Evolutionary conservation across 2,888 invertebrate genomes (phyloP).

Genomic region (Pediacus dermestoides): DNA sequence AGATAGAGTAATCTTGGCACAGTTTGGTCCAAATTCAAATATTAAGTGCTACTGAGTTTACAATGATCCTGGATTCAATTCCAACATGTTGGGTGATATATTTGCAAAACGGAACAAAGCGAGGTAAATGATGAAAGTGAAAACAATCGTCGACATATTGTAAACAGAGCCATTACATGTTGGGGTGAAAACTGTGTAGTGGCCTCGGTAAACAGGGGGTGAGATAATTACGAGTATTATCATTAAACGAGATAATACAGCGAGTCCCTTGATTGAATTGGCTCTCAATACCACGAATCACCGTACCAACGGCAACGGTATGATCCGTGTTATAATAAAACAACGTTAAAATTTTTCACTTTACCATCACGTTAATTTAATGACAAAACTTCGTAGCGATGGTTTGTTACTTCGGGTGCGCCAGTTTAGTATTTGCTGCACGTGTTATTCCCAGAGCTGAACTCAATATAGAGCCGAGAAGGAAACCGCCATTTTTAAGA

Average conservation of each 20-base stretch:
- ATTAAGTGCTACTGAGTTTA: too few relatives aligned
- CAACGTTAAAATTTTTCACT: too few relatives aligned
- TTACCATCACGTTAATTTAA: too few relatives aligned
- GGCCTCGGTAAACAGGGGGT: constrained; percentile 2
- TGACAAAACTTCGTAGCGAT: too few relatives aligned
- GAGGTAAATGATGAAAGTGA: too few relatives aligned
- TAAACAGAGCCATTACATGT: constrained; percentile 7
- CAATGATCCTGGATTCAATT: too few relatives aligned
- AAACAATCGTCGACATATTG: constrained; percentile 9
- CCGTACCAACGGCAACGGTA: too few relatives aligned
- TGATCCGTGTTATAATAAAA: too few relatives aligned
- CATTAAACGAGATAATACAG: constrained; percentile 9
- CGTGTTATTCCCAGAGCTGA: constrained; percentile 16
- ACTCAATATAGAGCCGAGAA: constrained; percentile 19
- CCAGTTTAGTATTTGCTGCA: constrained; percentile 14
- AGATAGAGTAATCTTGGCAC: too few relatives aligned
- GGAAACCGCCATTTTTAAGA: constrained; percentile 26
- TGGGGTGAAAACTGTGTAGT: constrained; percentile 6
- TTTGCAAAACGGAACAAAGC: too few relatives aligned
- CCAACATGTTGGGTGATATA: too few relatives aligned
- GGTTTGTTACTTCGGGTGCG: constrained; percentile 2
- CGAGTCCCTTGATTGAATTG: constrained; percentile 5
- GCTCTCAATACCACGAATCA: constrained; percentile 5
- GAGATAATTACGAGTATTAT: constrained; percentile 8
- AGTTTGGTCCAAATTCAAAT: too few relatives aligned